Conservation (phyloP, 2,113 vertebrate species). For the Lophotis ruficrista region DNA sequence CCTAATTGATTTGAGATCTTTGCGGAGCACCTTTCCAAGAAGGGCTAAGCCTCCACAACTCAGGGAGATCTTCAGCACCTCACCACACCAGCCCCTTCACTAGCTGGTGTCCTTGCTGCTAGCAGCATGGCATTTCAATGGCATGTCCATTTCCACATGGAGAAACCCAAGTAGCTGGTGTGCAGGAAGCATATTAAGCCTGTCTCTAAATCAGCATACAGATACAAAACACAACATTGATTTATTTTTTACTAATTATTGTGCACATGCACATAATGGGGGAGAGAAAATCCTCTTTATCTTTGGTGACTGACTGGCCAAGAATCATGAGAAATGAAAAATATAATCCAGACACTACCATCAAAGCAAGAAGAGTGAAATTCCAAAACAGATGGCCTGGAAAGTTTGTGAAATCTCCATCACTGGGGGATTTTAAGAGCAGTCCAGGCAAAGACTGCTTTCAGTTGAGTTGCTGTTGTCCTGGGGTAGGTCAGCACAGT, state of each 20-base stretch:
- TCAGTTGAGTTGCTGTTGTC: neutral
- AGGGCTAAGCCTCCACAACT: neutral
- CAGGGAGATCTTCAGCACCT: neutral
- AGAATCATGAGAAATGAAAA: neutral
- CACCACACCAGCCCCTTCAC: rapidly evolving
- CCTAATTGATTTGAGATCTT: neutral
- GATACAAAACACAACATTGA: neutral
- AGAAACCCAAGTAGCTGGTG: neutral
- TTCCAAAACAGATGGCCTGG: slow-evolving; percentile 10
- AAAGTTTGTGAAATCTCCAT: slow-evolving; percentile 33
- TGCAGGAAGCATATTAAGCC: neutral
- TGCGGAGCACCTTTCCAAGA: neutral
- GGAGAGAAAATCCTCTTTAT: neutral
- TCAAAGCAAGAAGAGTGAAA: neutral
- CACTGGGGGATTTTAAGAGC: neutral
- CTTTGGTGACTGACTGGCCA: neutral
- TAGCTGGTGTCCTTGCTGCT: neutral
- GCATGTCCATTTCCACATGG: neutral
- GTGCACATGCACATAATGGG: neutral
- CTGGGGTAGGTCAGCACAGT: neutral
- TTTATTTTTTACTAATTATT: neutral
- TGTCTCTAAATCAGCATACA: neutral
- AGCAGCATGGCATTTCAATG: neutral
- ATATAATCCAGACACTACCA: neutral
- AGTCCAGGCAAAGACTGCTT: neutral